Conservation (phyloP, 2,888 invertebrate genomes). For the Eristalis arbustorum region DNA sequence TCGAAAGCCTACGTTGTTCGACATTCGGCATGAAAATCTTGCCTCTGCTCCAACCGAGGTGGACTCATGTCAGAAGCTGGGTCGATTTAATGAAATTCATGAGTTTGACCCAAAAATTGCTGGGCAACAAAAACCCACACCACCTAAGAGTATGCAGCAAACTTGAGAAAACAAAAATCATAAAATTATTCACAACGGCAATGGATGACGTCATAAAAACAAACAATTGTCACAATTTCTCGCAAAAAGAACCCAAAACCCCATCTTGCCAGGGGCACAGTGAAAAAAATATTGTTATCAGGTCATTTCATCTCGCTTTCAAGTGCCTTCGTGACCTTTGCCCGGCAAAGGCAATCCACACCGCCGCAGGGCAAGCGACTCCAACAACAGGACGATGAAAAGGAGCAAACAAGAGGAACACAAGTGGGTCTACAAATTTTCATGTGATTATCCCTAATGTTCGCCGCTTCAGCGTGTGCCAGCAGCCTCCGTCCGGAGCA, state of each 20-base stretch:
- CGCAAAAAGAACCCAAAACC: not conserved
- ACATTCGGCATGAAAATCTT: too few relatives aligned
- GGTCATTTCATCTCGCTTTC: not conserved
- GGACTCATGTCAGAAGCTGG: too few relatives aligned
- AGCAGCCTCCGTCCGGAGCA: not conserved
- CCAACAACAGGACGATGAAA: not conserved
- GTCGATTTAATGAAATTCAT: too few relatives aligned
- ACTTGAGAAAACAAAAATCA: not conserved
- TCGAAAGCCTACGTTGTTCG: too few relatives aligned
- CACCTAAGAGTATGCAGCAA: not conserved
- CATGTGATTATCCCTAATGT: not conserved
- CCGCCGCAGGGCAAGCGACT: not conserved
- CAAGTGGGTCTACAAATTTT: not conserved
- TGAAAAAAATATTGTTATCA: not conserved
- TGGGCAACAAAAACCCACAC: not conserved
- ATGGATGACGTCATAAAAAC: not conserved
- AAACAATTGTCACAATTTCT: not conserved
- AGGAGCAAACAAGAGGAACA: not conserved
- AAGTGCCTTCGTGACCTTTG: not conserved
- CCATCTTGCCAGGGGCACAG: not conserved
- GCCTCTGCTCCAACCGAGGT: too few relatives aligned
- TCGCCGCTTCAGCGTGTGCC: not conserved
- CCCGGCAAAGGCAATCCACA: not conserved
- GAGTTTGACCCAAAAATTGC: not conserved
- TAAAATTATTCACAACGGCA: not conserved